A percentile compares a stretch with the other conserved stretches of the same genome.
phyloP scores from a whole-genome alignment of 2,113 vertebrate species.

The Callorhinus ursinus region DNA sequence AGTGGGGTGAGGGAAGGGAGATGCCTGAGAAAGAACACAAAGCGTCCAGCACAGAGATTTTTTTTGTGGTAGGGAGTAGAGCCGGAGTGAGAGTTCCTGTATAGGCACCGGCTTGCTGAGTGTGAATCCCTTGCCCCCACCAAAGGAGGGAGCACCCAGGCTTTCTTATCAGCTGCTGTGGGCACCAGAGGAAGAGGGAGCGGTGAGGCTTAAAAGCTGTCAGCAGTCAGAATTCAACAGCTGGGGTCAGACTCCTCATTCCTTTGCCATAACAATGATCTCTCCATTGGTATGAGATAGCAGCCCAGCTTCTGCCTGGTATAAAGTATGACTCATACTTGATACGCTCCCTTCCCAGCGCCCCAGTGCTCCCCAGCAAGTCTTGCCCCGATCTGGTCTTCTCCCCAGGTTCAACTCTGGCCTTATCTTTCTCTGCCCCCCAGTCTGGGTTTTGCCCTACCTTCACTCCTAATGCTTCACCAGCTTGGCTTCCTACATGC shows the following conservation, averaged over 20 bases:
- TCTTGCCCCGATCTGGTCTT: not conserved
- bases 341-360: no score
- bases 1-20: not conserved
- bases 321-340: not conserved
- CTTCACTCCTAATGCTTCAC: not conserved
- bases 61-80: not conserved
- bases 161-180: not conserved
- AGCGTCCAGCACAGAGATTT: not conserved
- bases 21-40: not conserved
- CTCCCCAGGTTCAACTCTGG: not conserved
- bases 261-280: not conserved
- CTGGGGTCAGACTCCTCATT: not conserved
- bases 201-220: not conserved
- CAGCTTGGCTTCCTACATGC: fast-evolving
- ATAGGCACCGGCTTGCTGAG: not conserved
- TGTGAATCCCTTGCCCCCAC: not conserved
- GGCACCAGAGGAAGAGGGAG: not conserved
- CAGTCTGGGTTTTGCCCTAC: not conserved
- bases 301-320: not conserved
- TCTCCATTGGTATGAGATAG: not conserved
- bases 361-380: not conserved
- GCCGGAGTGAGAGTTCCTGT: not conserved
- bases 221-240: not conserved
- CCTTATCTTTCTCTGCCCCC: not conserved
- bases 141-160: not conserved